A percentile compares a stretch with the other conserved stretches of the same genome.
Evolutionary conservation across 2,113 vertebrate genomes (phyloP).

Genomic region (Solea solea): DNA sequence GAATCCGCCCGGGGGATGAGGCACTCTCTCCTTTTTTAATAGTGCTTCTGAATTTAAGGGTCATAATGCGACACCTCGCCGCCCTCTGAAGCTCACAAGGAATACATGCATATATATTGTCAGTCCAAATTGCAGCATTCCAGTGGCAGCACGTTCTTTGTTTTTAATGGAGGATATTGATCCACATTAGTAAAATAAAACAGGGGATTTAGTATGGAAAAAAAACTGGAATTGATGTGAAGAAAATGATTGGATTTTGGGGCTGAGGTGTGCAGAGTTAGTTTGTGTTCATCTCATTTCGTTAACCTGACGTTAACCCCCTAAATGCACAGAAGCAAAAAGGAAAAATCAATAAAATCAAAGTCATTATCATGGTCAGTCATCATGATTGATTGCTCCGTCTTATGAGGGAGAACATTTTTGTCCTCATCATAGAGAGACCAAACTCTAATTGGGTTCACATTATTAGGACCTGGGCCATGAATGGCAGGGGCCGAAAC

Average conservation of each 20-base stretch:
- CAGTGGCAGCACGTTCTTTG: neutral
- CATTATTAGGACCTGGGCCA: neutral
- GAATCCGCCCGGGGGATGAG: slow-evolving; percentile 39
- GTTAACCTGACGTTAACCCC: slow-evolving; percentile 11
- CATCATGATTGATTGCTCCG: slow-evolving; percentile 15
- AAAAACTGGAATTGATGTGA: no score
- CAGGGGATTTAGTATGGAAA: neutral
- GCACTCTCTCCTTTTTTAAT: slow-evolving; percentile 2
- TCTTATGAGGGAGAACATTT: neutral
- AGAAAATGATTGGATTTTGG: no score
- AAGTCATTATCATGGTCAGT: slow-evolving; percentile 45
- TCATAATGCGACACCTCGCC: slow-evolving; percentile 1
- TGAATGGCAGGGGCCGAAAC: no score
- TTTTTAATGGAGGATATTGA: neutral
- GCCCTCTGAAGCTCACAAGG: neutral
- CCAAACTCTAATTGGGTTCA: neutral
- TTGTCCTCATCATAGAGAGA: no score
- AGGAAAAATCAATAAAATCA: slow-evolving; percentile 2
- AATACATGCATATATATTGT: neutral
- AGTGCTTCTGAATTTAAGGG: slow-evolving; percentile 17
- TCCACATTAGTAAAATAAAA: slow-evolving; percentile 1
- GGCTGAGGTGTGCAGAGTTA: no score
- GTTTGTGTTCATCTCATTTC: neutral
- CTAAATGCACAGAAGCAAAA: neutral
- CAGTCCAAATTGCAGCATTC: neutral